Evolutionary conservation across 2,888 invertebrate species (phyloP).

Genomic region (Ctena decussata): DNA sequence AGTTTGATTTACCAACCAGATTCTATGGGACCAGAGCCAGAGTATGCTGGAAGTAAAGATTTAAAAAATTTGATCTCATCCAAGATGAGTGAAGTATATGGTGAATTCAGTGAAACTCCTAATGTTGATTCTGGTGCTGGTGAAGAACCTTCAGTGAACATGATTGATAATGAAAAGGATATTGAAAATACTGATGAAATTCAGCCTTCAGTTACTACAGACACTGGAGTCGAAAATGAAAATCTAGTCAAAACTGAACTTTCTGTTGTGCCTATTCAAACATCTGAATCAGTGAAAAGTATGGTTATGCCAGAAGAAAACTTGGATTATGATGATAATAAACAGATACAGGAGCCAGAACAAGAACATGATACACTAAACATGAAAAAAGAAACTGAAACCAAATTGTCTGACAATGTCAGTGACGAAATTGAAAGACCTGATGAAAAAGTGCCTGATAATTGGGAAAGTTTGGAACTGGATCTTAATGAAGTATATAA

Average conservation of each 20-base stretch:
- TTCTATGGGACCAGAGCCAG: neutral
- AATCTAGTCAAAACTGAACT: neutral
- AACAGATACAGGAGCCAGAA: neutral
- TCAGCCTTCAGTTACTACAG: neutral
- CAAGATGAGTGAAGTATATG: neutral
- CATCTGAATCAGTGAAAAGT: neutral
- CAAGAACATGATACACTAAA: neutral
- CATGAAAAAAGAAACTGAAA: neutral
- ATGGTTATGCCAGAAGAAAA: neutral
- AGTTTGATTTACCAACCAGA: neutral
- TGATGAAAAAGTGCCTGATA: neutral
- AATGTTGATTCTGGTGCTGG: neutral
- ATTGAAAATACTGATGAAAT: neutral
- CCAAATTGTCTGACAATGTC: neutral
- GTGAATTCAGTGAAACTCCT: neutral
- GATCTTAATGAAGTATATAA: neutral
- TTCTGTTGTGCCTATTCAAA: neutral
- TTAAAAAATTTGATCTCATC: neutral
- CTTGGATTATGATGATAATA: neutral
- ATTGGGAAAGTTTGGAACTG: neutral
- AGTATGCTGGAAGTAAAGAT: neutral
- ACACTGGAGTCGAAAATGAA: neutral
- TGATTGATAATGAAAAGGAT: neutral
- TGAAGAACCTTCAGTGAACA: neutral
- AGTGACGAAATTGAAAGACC: neutral